Evolutionary conservation across 2,888 invertebrate species (phyloP), one percentile per base, ranked within the genome.

Genomic region (Lepas anatifera): DNA sequence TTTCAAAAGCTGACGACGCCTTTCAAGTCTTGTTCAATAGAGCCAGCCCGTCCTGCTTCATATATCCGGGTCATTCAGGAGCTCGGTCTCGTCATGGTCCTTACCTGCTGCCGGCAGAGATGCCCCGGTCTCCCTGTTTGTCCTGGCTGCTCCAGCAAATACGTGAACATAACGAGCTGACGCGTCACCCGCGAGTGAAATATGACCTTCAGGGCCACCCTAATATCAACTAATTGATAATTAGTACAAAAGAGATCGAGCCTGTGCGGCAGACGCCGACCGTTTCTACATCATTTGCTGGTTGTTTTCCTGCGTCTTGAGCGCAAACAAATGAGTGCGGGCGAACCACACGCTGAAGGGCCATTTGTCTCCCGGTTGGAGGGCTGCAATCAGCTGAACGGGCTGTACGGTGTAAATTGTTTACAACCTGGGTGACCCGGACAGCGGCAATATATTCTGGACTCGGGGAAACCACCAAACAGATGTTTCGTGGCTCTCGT

Each of bases 311-410:
- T 2, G 58, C 32, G 25, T 58, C 58, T 18, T 29, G 29, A 58
- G 32, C 32, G 32, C 32, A 58, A 58, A 58, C 58, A 58, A 58
- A 58, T 58, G 58, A 58, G 58, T 4, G 58, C 13, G 0, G 32
- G 58, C 2, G 32, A 16, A 22, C 58, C 2, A 4, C 41, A 3
- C 25, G 18, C 13, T 58, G 13, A 4, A 7, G 4, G 18, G 22
- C 58, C 58, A 58, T 58, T 58, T 58, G 58, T 58, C 58, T 58
- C 32, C 11, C 25, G 4, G 27, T 27, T 16, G 58, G 58, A 58
- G 32, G 58, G 58, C 58, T 58, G 32, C 58, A 58, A 58, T 58
- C 58, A 58, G 58, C 58, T 32, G 58, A 58, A 32, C 58, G 58
- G 52, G 6, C 16, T 29, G 58, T 58, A 58, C 58, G 58, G 58